Conservation (phyloP, 2,113 vertebrate species). For the Ondatra zibethicus region DNA sequence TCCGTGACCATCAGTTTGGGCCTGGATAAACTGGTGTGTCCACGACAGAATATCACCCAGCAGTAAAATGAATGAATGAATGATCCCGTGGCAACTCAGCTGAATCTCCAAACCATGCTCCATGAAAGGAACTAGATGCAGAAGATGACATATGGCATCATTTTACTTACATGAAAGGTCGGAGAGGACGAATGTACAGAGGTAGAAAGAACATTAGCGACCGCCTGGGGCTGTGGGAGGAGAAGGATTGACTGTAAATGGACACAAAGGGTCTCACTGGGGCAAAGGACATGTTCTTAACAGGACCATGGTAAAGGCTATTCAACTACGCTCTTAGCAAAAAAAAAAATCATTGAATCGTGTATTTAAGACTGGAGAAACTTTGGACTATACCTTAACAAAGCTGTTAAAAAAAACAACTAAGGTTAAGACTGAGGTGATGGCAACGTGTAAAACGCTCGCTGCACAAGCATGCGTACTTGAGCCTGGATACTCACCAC, state of each 20-base stretch:
- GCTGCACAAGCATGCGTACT: neutral
- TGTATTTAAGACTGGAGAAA: neutral
- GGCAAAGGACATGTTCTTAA: neutral
- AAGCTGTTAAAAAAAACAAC: neutral
- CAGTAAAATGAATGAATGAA: neutral
- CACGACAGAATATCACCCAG: neutral
- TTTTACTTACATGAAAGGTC: neutral
- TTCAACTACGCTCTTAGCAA: neutral
- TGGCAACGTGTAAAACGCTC: neutral
- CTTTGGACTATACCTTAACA: neutral
- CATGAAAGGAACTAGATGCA: neutral
- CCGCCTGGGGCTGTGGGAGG: neutral
- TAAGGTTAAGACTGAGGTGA: neutral
- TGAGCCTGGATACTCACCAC: neutral
- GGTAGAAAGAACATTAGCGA: neutral
- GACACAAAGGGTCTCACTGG: neutral
- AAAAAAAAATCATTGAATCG: neutral
- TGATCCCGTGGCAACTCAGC: neutral
- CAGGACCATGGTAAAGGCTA: neutral
- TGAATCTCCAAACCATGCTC: neutral
- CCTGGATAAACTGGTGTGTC: neutral
- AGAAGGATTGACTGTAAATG: neutral
- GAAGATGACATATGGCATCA: neutral
- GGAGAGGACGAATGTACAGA: constrained; percentile 32
- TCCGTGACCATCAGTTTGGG: neutral